phyloP scores from a whole-genome alignment of 2,888 invertebrate genomes.

The Leptopterna dolabrata region DNA sequence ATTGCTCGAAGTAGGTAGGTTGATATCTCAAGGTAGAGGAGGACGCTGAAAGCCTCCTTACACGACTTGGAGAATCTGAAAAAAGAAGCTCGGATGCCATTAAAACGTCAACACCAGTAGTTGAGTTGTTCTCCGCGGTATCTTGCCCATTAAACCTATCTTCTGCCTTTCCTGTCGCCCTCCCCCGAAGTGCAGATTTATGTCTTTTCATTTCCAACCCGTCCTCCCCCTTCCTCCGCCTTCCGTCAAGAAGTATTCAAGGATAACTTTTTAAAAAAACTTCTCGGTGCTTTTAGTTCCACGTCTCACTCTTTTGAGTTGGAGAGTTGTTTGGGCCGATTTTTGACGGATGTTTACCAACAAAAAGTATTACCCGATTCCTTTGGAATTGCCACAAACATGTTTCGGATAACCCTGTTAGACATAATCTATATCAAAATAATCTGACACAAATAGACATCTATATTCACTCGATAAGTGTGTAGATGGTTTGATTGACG shows the following conservation, averaged over 20 bases:
- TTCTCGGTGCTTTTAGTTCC: background rate
- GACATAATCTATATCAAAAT: too few relatives aligned
- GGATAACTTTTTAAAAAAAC: background rate
- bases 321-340: background rate
- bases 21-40: background rate
- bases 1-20: background rate
- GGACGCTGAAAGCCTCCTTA: background rate
- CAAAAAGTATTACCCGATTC: background rate
- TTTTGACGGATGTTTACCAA: background rate
- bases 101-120: slow-evolving; percentile 47
- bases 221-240: background rate
- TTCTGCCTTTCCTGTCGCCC: background rate
- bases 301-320: background rate
- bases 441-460: too few relatives aligned
- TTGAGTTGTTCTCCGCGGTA: slow-evolving; percentile 29
- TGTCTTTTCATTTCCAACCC: slow-evolving; percentile 20
- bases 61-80: background rate
- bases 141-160: slow-evolving; percentile 45
- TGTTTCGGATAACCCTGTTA: too few relatives aligned
- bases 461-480: too few relatives aligned
- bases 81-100: slow-evolving; percentile 6
- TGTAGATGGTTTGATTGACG: too few relatives aligned
- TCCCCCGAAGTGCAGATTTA: slow-evolving; percentile 27
- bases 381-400: too few relatives aligned
- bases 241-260: background rate